Evolutionary conservation across 30 jellyfish, hydroid and myxozoan species (phyloP).

Genomic region (Sanderia malayensis): DNA sequence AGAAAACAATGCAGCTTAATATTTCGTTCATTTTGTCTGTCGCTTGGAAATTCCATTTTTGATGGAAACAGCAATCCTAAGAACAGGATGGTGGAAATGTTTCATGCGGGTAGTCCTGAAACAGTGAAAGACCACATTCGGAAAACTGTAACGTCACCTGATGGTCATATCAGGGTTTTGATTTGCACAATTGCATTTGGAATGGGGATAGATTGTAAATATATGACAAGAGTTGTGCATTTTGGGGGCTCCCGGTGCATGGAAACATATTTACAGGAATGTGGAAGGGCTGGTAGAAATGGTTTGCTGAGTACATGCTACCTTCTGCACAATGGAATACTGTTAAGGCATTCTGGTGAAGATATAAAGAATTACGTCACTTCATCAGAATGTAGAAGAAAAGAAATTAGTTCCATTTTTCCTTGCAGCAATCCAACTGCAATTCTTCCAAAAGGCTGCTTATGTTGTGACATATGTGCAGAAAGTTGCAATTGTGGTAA

Average conservation of each 20-base stretch:
- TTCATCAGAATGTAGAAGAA: constrained; percentile 7
- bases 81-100: constrained; percentile 20
- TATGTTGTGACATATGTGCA: constrained; percentile 32
- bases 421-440: background rate
- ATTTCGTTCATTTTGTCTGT: background rate
- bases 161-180: constrained; percentile 10
- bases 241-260: constrained; percentile 27
- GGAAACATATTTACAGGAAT: constrained; percentile 18
- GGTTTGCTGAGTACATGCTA: constrained; percentile 14
- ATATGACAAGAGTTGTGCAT: constrained; percentile 9
- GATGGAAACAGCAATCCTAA: background rate
- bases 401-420: constrained; percentile 4
- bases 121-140: constrained; percentile 12
- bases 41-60: background rate
- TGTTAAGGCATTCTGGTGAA: constrained; percentile 17
- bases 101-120: constrained; percentile 38
- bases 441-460: constrained; percentile 12
- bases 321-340: constrained; percentile 16
- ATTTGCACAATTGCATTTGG: constrained; percentile 31
- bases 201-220: constrained; percentile 31
- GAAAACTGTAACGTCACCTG: background rate
- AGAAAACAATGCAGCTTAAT: constrained; percentile 1
- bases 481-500: background rate
- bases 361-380: constrained; percentile 9
- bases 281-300: constrained; percentile 30